Evolutionary conservation across 2,113 vertebrate genomes (phyloP), one percentile per base, ranked within the genome.

Genomic region (Ophthalmotilapia sp.): DNA sequence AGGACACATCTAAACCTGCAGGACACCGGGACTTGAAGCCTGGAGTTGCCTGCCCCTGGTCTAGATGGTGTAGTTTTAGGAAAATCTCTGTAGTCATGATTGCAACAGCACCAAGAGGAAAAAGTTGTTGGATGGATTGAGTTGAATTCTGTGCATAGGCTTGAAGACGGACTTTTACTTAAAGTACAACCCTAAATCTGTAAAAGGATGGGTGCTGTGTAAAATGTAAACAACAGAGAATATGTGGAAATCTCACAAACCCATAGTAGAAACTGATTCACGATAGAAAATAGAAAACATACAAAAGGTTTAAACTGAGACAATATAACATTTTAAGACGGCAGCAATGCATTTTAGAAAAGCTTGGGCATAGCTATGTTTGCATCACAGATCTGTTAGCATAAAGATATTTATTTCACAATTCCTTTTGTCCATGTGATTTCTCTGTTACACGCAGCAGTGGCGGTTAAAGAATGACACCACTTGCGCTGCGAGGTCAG

Each of bases 21-120:
- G 58, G 15, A 62, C 58, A 33, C 5, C 0, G 1, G 3, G 29
- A 33, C 58, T 62, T 11, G 29, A 62, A 33, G 58, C 58, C 29
- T 2, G 15, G 58, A 19, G 58, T 62, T 62, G 5, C 58, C 58
- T 62, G 29, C 29, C 58, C 9, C 58, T 62, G 58, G 15, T 19
- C 58, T 62, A 19, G 29, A 33, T 62, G 4, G 0, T 62, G 31
- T 62, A 62, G 58, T 0, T n/a, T 62, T 36, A 70, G 36, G 3
- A 70, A 40, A 70, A 70, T 42, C n/a, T 1, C 36, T 23, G n/a
- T 5, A 70, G 62, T 70, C 65, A 3, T 23, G 11, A 21, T 23
- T 70, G n/a, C 36, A 42, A 21, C 7, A 0, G 5, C n/a, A 42
- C 19, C 0, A 70, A 23, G 62, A 0, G 4, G 33, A 0, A 0